Evolutionary conservation across 2,888 invertebrate genomes (phyloP).

Genomic region (Keiferia lycopersicella): DNA sequence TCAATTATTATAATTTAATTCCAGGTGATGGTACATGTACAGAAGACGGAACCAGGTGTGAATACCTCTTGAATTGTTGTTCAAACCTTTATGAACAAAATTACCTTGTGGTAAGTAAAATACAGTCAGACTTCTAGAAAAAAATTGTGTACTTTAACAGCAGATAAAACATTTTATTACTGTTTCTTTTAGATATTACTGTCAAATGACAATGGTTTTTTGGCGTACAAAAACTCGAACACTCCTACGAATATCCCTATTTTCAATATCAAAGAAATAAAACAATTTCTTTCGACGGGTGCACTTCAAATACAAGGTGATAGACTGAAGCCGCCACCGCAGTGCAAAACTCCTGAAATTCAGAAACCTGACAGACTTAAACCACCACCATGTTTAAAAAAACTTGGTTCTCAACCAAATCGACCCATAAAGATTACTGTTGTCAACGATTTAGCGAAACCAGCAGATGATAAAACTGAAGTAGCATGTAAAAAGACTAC

Average conservation of each 20-base stretch:
- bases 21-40: conserved; percentile 15
- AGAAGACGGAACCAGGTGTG: conserved; percentile 24
- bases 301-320: neutral
- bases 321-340: neutral
- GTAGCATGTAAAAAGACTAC: neutral
- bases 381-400: conserved; percentile 6
- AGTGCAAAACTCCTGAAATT: neutral
- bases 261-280: conserved; percentile 47
- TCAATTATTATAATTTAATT: neutral
- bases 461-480: neutral
- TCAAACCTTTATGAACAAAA: conserved; percentile 43
- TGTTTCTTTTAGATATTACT: conserved; percentile 50
- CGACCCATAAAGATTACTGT: conserved; percentile 9
- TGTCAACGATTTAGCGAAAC: conserved; percentile 1
- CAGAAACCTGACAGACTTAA: conserved; percentile 1
- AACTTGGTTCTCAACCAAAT: neutral
- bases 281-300: conserved; percentile 36
- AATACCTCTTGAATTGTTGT: conserved; percentile 42
- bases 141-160: too few relatives aligned
- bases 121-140: neutral
- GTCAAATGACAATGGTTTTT: conserved; percentile 46
- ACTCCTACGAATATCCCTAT: conserved; percentile 37
- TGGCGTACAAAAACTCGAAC: conserved; percentile 40
- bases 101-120: conserved; percentile 49
- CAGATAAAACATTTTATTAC: neutral